A percentile compares a stretch with the other conserved stretches of the same genome.
Conservation (phyloP, 1,140 invertebrate genomes). For the Tribolium madens region DNA sequence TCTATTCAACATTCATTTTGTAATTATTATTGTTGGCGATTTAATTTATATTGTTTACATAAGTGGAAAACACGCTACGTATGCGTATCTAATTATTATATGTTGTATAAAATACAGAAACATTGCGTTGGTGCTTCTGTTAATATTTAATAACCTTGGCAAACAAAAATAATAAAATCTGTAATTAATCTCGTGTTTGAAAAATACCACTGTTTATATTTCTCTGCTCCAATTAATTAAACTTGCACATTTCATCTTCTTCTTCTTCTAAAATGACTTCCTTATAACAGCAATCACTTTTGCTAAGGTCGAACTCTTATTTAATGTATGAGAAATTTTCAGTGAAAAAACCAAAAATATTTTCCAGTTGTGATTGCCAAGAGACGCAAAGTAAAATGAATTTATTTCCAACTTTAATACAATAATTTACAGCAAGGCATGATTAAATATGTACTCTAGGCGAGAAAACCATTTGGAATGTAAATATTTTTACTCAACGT, state of each 20-base stretch:
- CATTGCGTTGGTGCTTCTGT: not conserved
- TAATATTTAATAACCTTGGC: not conserved
- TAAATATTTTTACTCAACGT: slow-evolving; percentile 48
- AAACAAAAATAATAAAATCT: not conserved
- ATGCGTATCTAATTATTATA: not conserved
- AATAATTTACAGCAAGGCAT: slow-evolving; percentile 47
- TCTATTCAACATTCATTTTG: not conserved
- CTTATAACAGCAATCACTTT: not conserved
- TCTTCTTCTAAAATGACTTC: not conserved
- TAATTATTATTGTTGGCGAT: not conserved
- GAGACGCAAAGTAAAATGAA: slow-evolving; percentile 43
- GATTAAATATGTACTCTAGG: slow-evolving; percentile 49
- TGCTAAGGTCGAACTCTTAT: not conserved
- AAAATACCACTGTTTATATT: not conserved
- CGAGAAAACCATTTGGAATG: slow-evolving; percentile 47
- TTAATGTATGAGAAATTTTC: not conserved
- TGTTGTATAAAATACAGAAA: not conserved
- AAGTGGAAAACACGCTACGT: not conserved
- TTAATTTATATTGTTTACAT: not conserved
- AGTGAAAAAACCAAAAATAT: not conserved
- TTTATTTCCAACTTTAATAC: slow-evolving; percentile 48
- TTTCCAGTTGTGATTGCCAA: not conserved
- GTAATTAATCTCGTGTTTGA: not conserved
- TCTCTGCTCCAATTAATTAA: not conserved
- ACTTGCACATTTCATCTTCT: not conserved